Percentiles rank a stretch among this genome's conserved stretches.
Evolutionary conservation across 2,113 vertebrate genomes (phyloP).

Genomic region (Bubo bubo): DNA sequence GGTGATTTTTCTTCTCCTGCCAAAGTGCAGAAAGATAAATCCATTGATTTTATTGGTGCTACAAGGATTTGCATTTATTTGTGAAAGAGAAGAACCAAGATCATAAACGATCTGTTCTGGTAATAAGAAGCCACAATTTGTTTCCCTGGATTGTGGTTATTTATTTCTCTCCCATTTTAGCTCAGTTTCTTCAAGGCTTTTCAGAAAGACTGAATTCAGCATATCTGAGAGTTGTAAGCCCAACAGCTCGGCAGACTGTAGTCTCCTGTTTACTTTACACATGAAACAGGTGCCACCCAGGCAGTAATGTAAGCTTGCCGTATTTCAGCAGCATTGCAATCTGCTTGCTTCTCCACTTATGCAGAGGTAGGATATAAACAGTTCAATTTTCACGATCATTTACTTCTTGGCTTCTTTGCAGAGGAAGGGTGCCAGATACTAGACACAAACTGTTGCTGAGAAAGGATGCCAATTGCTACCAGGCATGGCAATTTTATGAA

Average conservation of each 20-base stretch:
- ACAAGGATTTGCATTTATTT: neutral
- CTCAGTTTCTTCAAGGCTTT: neutral
- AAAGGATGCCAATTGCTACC: slow-evolving; percentile 45
- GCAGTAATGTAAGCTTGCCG: neutral
- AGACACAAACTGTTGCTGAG: slow-evolving; percentile 53
- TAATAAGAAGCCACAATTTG: rapidly evolving
- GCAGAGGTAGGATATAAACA: slow-evolving; percentile 39
- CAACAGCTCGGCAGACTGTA: neutral
- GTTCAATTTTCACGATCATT: neutral
- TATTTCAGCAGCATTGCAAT: slow-evolving; percentile 13
- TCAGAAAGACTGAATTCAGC: slow-evolving; percentile 23
- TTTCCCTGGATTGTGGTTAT: neutral
- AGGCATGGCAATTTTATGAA: slow-evolving; percentile 10
- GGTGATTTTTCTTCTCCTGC: neutral
- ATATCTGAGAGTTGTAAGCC: slow-evolving; percentile 1
- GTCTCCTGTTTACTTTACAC: slow-evolving; percentile 29
- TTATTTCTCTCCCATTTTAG: neutral
- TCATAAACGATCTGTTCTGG: neutral
- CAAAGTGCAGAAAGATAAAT: neutral
- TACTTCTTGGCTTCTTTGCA: slow-evolving; percentile 46
- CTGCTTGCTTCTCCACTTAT: slow-evolving; percentile 30
- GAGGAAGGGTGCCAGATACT: slow-evolving; percentile 48
- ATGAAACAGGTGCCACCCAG: neutral
- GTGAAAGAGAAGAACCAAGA: neutral
- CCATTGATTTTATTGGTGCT: neutral